Evolutionary conservation across 2,888 invertebrate genomes (phyloP).

Genomic region (Rhagonycha lutea): DNA sequence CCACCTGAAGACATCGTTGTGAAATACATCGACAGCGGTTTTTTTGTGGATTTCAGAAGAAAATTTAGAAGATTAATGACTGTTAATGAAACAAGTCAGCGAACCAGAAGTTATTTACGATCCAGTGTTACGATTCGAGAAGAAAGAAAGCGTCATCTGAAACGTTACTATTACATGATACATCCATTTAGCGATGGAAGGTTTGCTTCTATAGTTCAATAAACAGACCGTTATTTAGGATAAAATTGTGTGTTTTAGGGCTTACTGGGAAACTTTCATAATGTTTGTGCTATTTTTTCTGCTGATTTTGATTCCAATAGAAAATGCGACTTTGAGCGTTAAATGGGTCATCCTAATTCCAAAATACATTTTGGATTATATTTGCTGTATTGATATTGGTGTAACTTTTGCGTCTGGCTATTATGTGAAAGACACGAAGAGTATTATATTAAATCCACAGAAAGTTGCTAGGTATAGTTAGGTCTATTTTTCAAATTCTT

Average conservation of each 20-base stretch:
- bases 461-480: constrained; percentile 43
- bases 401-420: constrained; percentile 52
- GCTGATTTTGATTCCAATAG: constrained; percentile 33
- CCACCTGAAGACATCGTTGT: constrained; percentile 31
- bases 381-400: constrained; percentile 47
- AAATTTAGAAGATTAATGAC: constrained; percentile 30
- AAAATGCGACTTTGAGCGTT: neutral
- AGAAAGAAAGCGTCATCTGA: constrained; percentile 39
- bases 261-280: constrained; percentile 31
- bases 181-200: constrained; percentile 53
- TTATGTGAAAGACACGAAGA: constrained; percentile 47
- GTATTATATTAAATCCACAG: constrained; percentile 45
- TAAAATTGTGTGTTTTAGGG: constrained; percentile 13
- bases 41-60: constrained; percentile 33
- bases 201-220: constrained; percentile 21
- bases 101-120: constrained; percentile 35
- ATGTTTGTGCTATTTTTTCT: constrained; percentile 21
- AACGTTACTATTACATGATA: constrained; percentile 41
- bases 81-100: constrained; percentile 31
- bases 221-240: neutral
- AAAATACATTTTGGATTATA: constrained; percentile 32
- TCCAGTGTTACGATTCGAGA: constrained; percentile 43
- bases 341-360: neutral
- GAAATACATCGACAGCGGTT: constrained; percentile 35
- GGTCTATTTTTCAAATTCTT: neutral